Evolutionary conservation across 2,113 vertebrate species (phyloP), one percentile per base, ranked within the genome.

Genomic region (Tringa solitaria): DNA sequence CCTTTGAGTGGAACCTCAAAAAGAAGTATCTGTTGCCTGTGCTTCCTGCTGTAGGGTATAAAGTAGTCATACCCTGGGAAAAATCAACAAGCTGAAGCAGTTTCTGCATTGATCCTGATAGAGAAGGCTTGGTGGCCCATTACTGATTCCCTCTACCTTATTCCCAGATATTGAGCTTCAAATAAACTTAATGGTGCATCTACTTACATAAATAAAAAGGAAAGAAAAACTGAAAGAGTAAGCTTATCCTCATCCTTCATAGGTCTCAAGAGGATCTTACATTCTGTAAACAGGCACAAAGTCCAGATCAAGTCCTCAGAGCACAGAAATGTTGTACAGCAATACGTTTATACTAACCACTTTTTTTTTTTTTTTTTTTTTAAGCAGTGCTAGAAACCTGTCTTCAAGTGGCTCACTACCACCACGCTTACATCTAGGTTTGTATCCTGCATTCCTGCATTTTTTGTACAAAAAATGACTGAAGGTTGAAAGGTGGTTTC

Each of bases 381-480:
- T 8, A 3, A 85, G 46, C 57, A 96, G 93, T 85, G 13, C 50
- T 73, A 95, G 95, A 87, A 93, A 85, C 63, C 63, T 96, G 63
- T 85, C 90, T 59, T 61, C 93, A 50, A 83, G 87, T 46, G 82
- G 54, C 67, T 97, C 91, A 9, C 82, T 97, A 87, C 78, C 95
- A 50, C 74, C 95, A 76, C 93, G 93, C 50, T 85, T 95, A 61
- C 89, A 79, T 39, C 61, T 43, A 76, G 96, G 96, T 97, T 39
- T 79, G 95, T 91, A 73, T 73, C 43, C 48, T 43, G 17, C 27
- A 56, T 76, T 60, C 18, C 51, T 72, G 3, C 8, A 10, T 12
- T 41, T 69, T 57, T 69, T 21, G 17, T 32, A 33, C 16, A 54
- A 84, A 77, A 83, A 43, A 9, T n/a, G 15, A 21, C 16, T 23